phyloP scores from a whole-genome alignment of 2,113 vertebrate species.

The Natator depressus region DNA sequence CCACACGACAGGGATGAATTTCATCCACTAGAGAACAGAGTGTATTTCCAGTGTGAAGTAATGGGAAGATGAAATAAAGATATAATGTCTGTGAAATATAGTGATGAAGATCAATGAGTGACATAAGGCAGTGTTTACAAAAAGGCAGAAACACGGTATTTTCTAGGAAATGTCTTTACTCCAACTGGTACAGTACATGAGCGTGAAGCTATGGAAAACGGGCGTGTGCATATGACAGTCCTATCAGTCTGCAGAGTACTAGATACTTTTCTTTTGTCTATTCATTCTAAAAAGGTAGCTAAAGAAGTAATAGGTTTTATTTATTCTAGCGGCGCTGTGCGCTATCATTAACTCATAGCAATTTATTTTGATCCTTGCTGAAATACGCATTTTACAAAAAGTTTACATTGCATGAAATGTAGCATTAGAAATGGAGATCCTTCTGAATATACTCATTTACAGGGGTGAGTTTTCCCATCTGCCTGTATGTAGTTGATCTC shows the following conservation, averaged over 20 bases:
- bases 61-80: background rate
- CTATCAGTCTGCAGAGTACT: background rate
- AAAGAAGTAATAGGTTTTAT: background rate
- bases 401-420: background rate
- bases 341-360: background rate
- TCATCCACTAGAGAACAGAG: background rate
- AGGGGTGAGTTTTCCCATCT: background rate
- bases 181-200: background rate
- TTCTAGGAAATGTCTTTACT: background rate
- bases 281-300: background rate
- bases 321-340: background rate
- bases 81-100: background rate
- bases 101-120: background rate
- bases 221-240: background rate
- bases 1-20: background rate
- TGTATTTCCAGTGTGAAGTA: background rate
- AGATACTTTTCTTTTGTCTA: background rate
- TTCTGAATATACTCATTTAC: background rate
- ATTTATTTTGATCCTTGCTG: background rate
- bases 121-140: background rate
- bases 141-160: background rate
- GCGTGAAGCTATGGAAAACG: conserved; percentile 27
- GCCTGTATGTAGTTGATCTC: background rate
- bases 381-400: background rate
- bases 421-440: background rate